A percentile compares a stretch with the other conserved stretches of the same genome.
phyloP scores from a whole-genome alignment of 2,113 vertebrate genomes.

The Eleginops maclovinus region DNA sequence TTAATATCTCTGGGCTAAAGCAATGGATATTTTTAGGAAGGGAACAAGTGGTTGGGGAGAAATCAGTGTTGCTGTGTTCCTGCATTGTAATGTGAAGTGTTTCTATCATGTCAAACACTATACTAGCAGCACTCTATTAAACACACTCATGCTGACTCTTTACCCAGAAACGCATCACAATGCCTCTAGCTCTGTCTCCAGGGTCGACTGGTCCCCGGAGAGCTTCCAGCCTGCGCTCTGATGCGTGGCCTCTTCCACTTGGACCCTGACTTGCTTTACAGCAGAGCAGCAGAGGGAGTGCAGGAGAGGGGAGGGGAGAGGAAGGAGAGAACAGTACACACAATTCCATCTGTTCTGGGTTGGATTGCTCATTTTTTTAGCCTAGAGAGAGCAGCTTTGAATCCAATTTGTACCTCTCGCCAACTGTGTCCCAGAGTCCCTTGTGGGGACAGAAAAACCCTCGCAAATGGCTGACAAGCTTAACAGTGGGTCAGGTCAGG shows the following conservation, averaged over 20 bases:
- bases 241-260: slow-evolving; percentile 61
- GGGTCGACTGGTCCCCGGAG: slow-evolving; percentile 59
- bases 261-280: slow-evolving; percentile 66
- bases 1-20: slow-evolving; percentile 15
- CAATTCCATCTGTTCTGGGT: slow-evolving; percentile 85
- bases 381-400: slow-evolving; percentile 83
- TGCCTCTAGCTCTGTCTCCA: slow-evolving; percentile 49
- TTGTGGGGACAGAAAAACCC: slow-evolving; percentile 66
- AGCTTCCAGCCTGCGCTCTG: slow-evolving; percentile 61
- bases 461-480: slow-evolving; percentile 64
- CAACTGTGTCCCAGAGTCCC: slow-evolving; percentile 81
- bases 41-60: neutral
- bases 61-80: slow-evolving; percentile 4
- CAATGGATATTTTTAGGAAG: neutral
- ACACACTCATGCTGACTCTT: slow-evolving; percentile 5
- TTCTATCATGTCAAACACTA: slow-evolving; percentile 13
- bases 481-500: slow-evolving; percentile 62
- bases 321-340: slow-evolving; percentile 72
- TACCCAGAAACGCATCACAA: slow-evolving; percentile 24
- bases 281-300: slow-evolving; percentile 53
- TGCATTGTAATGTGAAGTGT: slow-evolving; percentile 13
- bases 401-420: slow-evolving; percentile 82
- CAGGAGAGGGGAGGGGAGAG: slow-evolving; percentile 50
- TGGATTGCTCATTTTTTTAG: slow-evolving; percentile 81
- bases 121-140: slow-evolving; percentile 18